A percentile compares a stretch with the other conserved stretches of the same genome.
phyloP scores from a whole-genome alignment of 1,140 invertebrate species.

The Pararge aegeria region DNA sequence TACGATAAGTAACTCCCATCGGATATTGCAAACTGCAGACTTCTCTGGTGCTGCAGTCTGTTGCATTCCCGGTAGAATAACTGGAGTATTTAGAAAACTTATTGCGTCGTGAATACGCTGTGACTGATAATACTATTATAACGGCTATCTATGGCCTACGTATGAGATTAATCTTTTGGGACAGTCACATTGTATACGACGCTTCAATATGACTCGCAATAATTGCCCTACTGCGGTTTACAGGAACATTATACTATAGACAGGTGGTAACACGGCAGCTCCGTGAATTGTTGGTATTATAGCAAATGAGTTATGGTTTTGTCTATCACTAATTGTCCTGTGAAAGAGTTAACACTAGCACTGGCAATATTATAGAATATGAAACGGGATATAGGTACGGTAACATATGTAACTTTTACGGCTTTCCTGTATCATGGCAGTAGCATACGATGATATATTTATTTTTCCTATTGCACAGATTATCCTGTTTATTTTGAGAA shows the following conservation, averaged over 20 bases:
- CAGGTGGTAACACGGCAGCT: not conserved
- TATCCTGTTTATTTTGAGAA: no score
- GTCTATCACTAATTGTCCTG: constrained; percentile 8
- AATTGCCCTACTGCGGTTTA: not conserved
- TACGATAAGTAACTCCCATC: not conserved
- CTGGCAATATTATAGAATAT: not conserved
- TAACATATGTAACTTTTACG: not conserved
- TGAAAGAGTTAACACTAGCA: not conserved
- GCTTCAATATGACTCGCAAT: not conserved
- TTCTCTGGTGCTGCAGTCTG: not conserved
- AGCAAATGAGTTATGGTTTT: constrained; percentile 7
- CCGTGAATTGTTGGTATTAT: not conserved
- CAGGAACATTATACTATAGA: not conserved
- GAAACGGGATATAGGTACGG: not conserved
- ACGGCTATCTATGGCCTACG: no score
- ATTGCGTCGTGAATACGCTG: no score
- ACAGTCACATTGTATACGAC: not conserved
- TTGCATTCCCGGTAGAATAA: no score
- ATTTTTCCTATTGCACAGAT: no score
- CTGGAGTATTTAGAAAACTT: no score
- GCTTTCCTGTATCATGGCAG: no score
- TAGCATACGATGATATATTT: no score
- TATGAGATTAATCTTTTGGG: no score
- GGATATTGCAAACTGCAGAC: not conserved
- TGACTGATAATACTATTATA: no score